Base-by-base conservation (phyloP, 2,888 invertebrate species). In the Luperina nickerlii region DNA sequence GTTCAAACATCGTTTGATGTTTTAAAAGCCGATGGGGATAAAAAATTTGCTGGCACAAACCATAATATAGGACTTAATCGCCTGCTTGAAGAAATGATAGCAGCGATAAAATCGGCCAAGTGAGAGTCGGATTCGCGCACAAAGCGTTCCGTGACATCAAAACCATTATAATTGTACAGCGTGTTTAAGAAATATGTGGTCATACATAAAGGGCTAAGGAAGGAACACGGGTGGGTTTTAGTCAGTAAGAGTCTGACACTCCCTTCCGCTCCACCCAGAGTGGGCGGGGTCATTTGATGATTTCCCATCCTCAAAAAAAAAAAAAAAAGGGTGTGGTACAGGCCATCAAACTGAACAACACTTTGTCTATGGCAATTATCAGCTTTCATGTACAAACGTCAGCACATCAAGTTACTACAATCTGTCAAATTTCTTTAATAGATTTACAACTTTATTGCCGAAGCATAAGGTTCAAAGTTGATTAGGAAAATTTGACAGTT, bases 1-100 rank as follows among this genome's bases (percentile, higher is more conserved):
- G 51, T 54, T 66, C 24, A 63, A 78, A 83, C 51, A 65, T 60
- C 81, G 27, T 86, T 83, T 83, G 89, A 84, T 75, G 74, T 78
- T 77, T 60, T 24, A 83, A 54, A 45, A 67, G 45, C 38, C 24
- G 27, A 42, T 15, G 27, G 38, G 24, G 27, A 48, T 66, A 48
- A 42, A 70, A 82, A 67, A 54, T 20, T 45, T 71, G 60, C 67
- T 74, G 15, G 13, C 7, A 18, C 51, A 66, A 65, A 69, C 27
- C 38, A 71, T 48, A n/a, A 27, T 60, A 74, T 8, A 45, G 27
- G 51, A 15, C 38, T 63, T 62, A 38, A 71, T 72, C 42, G 32
- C 20, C 20, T 74, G n/a, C 9, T 78, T 72, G 4, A 62, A 65
- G 45, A 57, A 70, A 63, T n/a, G 11, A 76, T 57, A 57, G 77